Evolutionary conservation across 2,888 invertebrate species (phyloP).

Genomic region (Priocnemis perturbator): DNA sequence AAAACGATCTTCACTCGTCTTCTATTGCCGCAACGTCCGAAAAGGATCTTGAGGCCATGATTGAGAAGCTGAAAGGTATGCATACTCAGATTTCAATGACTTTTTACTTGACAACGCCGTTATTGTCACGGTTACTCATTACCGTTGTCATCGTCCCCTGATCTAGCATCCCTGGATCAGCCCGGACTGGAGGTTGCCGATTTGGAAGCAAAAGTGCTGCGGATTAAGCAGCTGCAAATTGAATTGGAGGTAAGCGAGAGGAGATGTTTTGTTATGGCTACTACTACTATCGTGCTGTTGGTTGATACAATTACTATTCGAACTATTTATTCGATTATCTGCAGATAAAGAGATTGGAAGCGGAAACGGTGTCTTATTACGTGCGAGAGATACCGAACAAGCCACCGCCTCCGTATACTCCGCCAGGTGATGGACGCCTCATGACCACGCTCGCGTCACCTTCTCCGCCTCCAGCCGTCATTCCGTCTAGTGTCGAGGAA

Average conservation of each 20-base stretch:
- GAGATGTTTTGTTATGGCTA: background rate
- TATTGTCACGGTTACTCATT: conserved; percentile 17
- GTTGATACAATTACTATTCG: background rate
- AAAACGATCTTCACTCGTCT: conserved; percentile 60
- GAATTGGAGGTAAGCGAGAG: conserved; percentile 78
- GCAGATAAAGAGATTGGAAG: conserved; percentile 80
- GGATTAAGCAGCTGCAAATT: conserved; percentile 80
- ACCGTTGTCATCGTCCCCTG: conserved; percentile 26
- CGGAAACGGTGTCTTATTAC: conserved; percentile 76
- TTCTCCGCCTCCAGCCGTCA: conserved; percentile 67
- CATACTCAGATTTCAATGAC: background rate
- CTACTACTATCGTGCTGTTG: background rate
- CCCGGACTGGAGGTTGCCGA: conserved; percentile 70
- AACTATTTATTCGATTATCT: conserved; percentile 38
- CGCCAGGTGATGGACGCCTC: conserved; percentile 75
- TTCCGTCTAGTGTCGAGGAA: conserved; percentile 76
- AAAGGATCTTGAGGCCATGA: conserved; percentile 72
- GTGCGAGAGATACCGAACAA: conserved; percentile 84
- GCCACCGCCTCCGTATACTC: conserved; percentile 86
- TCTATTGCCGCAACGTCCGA: conserved; percentile 64
- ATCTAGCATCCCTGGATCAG: conserved; percentile 69
- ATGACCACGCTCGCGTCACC: conserved; percentile 68
- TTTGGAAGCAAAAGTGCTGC: conserved; percentile 79
- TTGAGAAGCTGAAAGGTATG: conserved; percentile 71
- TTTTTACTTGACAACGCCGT: conserved; percentile 1